phyloP scores from a whole-genome alignment of 2,113 vertebrate species.

The Porphyrio hochstetteri region DNA sequence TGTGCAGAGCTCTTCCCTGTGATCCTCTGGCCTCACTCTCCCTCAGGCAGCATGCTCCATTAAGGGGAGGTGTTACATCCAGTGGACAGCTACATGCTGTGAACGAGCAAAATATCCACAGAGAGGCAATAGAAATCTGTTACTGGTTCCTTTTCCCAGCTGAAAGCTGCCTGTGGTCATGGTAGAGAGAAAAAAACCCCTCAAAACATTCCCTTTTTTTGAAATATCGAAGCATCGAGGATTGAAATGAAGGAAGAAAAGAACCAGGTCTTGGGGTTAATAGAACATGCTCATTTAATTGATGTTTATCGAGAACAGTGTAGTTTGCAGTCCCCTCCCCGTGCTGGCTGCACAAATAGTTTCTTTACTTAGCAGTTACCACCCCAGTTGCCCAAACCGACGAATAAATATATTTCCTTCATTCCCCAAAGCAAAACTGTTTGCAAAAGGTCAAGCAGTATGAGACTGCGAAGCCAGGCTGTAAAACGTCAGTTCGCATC shows the following conservation, averaged over 20 bases:
- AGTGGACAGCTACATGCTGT: not conserved
- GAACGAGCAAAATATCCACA: not conserved
- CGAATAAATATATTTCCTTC: slow-evolving; percentile 6
- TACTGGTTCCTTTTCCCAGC: not conserved
- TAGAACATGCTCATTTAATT: slow-evolving; percentile 5
- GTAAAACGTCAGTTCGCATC: not conserved
- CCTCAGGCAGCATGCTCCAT: not conserved
- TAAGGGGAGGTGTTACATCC: not conserved
- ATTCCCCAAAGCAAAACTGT: not conserved
- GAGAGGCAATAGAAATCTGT: slow-evolving; percentile 4
- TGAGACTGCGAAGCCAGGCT: not conserved
- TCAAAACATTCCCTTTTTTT: not conserved
- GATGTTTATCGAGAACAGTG: not conserved
- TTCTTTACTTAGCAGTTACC: slow-evolving; percentile 11
- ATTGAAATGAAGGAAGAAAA: slow-evolving; percentile 11
- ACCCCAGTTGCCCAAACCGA: not conserved
- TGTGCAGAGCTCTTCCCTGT: not conserved
- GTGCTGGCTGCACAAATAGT: not conserved
- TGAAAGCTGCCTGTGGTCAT: not conserved
- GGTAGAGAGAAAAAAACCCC: not conserved
- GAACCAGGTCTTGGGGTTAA: not conserved
- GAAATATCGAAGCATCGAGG: not conserved
- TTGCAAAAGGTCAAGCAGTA: not conserved
- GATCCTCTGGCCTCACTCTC: not conserved
- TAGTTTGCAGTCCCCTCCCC: not conserved